A percentile compares a stretch with the other conserved stretches of the same genome.
phyloP scores from a whole-genome alignment of 2,797 vertebrate species.

The Anguilla megastoma region DNA sequence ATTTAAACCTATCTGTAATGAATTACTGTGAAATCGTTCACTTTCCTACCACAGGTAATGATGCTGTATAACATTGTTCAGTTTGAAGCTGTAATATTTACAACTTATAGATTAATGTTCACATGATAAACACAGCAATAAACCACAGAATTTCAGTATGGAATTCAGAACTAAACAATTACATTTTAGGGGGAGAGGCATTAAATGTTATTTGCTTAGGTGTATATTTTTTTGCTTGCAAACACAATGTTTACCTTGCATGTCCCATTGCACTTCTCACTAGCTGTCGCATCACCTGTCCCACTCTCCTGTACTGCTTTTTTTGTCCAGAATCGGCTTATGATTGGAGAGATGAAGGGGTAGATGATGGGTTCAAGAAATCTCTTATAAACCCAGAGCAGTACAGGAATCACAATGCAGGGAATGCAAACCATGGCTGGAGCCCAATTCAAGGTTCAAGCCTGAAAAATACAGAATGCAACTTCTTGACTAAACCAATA shows the following conservation, averaged over 20 bases:
- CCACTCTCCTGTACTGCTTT: constrained; percentile 67
- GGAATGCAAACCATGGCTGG: constrained; percentile 92
- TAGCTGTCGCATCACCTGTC: constrained; percentile 44
- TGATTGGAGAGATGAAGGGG: constrained; percentile 82
- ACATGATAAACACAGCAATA: not conserved
- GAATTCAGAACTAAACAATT: not conserved
- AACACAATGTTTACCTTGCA: constrained; percentile 58
- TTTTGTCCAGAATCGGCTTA: constrained; percentile 80
- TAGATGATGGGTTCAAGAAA: constrained; percentile 91
- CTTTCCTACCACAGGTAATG: not conserved
- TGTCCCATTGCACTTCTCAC: constrained; percentile 53
- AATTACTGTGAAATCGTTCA: constrained; percentile 8
- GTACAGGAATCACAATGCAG: constrained; percentile 93
- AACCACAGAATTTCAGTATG: not conserved
- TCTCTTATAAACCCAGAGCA: constrained; percentile 95
- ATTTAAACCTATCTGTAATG: not conserved
- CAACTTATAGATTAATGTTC: not conserved
- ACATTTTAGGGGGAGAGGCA: not conserved
- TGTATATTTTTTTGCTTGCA: not conserved
- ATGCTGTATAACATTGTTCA: not conserved
- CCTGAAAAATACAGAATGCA: constrained; percentile 21
- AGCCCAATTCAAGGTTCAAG: constrained; percentile 12
- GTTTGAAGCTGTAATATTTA: not conserved
- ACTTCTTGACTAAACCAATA: not conserved
- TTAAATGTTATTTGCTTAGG: not conserved